A percentile compares a stretch with the other conserved stretches of the same genome.
These are phyloP conservation scores for Tiliacea citrago DNA, from an alignment of 2,888 invertebrate species.

Conservation along the genomic window DNA sequence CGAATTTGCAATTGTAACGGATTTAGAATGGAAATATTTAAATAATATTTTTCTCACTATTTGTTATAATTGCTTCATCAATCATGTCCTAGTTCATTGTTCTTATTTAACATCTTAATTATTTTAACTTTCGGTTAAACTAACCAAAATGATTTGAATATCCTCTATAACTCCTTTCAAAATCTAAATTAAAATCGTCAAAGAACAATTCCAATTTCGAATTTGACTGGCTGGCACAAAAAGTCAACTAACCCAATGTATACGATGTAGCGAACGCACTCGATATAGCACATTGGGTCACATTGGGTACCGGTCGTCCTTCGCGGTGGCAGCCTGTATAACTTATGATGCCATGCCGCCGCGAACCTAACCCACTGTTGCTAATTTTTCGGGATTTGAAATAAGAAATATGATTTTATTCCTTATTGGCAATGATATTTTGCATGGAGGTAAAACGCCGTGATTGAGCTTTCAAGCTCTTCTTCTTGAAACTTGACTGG, in stretches of 20 bases:
- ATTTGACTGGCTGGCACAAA: slow-evolving; percentile 42
- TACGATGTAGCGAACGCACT: slow-evolving; percentile 52
- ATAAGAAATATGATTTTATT: slow-evolving; percentile 47
- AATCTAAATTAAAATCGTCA: slow-evolving; percentile 5
- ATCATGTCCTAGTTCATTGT: slow-evolving; percentile 21
- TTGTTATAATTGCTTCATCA: slow-evolving; percentile 27
- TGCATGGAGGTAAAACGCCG: background rate
- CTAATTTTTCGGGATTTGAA: slow-evolving; percentile 57
- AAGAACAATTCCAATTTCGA: slow-evolving; percentile 24
- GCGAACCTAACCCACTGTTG: slow-evolving; percentile 50
- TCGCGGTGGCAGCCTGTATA: slow-evolving; percentile 73
- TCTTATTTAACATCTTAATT: slow-evolving; percentile 1
- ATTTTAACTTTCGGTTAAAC: background rate
- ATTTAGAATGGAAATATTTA: slow-evolving; percentile 54
- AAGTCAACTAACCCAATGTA: slow-evolving; percentile 47
- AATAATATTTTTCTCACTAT: slow-evolving; percentile 29
- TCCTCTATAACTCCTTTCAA: background rate
- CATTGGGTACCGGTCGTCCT: slow-evolving; percentile 87
- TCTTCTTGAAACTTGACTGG: background rate
- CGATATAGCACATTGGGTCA: slow-evolving; percentile 87
- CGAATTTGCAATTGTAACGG: slow-evolving; percentile 58
- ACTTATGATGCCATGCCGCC: slow-evolving; percentile 59
- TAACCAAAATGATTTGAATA: background rate
- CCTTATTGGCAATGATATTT: background rate
- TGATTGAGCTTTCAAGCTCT: slow-evolving; percentile 1